Conservation (phyloP, 2,888 invertebrate genomes). For the Sclerodermus sp. region DNA sequence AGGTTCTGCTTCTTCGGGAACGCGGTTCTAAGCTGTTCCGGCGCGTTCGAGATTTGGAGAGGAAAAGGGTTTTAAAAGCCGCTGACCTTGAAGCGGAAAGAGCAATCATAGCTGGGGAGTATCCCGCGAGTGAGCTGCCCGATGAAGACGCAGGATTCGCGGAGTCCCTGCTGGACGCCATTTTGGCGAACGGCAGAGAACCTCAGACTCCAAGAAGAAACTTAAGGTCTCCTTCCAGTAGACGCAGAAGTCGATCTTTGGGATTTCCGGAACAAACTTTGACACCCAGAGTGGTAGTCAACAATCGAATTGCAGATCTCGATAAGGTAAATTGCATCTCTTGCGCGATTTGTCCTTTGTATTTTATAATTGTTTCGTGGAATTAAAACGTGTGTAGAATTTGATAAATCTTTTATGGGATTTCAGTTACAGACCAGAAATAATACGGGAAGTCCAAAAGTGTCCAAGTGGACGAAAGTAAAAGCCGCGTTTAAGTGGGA, state of each 20-base stretch:
- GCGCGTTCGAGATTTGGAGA: slow-evolving; percentile 72
- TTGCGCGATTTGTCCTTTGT: too few species aligned
- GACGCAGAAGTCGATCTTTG: slow-evolving; percentile 67
- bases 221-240: slow-evolving; percentile 46
- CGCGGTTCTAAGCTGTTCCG: slow-evolving; percentile 71
- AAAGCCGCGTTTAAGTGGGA: slow-evolving; percentile 89
- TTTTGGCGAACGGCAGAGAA: slow-evolving; percentile 63
- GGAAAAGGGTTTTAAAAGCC: slow-evolving; percentile 67
- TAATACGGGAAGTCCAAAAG: slow-evolving; percentile 59
- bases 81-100: slow-evolving; percentile 61
- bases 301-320: too few species aligned
- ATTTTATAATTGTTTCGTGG: too few species aligned
- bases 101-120: slow-evolving; percentile 27
- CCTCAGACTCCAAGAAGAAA: slow-evolving; percentile 48
- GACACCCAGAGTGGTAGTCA: background rate
- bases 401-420: too few species aligned
- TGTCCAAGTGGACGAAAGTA: slow-evolving; percentile 87
- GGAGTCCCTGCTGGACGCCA: slow-evolving; percentile 67
- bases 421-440: background rate
- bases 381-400: too few species aligned
- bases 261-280: slow-evolving; percentile 61
- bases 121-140: slow-evolving; percentile 55
- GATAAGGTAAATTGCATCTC: too few species aligned
- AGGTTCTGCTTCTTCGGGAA: slow-evolving; percentile 71
- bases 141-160: slow-evolving; percentile 67